These are phyloP conservation scores for Ramazzottius varieornatus DNA, from an alignment of 2,888 invertebrate genomes.

Conservation along the genomic window DNA sequence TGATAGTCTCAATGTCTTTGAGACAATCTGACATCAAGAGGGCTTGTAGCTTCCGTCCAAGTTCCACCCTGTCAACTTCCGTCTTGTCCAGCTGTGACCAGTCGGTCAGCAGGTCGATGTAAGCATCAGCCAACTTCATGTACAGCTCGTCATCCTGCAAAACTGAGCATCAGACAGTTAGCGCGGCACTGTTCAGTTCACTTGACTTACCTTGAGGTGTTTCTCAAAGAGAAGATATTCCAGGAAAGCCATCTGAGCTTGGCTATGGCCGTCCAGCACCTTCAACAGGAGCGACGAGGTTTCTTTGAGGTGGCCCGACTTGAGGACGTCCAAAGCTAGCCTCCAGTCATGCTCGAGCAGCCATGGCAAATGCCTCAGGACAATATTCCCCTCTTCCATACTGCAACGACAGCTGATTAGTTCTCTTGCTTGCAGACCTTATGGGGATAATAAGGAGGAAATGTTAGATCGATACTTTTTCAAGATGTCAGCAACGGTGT, in stretches of 20 bases:
- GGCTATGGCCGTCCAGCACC: not conserved
- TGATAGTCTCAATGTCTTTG: not conserved
- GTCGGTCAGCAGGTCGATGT: not conserved
- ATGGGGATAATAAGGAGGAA: too few relatives aligned
- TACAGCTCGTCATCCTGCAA: not conserved
- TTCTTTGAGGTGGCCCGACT: not conserved
- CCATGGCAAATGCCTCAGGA: not conserved
- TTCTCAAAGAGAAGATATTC: not conserved
- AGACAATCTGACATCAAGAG: not conserved
- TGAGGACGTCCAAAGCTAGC: not conserved
- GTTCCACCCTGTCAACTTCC: not conserved
- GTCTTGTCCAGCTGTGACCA: not conserved
- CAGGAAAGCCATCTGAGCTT: not conserved
- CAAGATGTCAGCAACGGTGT: not conserved
- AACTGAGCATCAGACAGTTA: not conserved
- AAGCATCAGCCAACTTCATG: not conserved
- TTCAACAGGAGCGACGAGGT: not conserved
- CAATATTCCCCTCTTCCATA: not conserved
- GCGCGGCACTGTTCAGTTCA: too few relatives aligned
- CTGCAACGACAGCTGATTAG: not conserved
- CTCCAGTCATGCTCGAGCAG: not conserved
- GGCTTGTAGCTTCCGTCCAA: not conserved
- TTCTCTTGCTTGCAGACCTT: too few relatives aligned
- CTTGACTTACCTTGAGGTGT: not conserved
- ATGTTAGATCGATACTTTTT: not conserved